These are phyloP conservation scores for Nycticryphes semicollaris DNA, from an alignment of 2,113 vertebrate genomes.

Conservation along the genomic window DNA sequence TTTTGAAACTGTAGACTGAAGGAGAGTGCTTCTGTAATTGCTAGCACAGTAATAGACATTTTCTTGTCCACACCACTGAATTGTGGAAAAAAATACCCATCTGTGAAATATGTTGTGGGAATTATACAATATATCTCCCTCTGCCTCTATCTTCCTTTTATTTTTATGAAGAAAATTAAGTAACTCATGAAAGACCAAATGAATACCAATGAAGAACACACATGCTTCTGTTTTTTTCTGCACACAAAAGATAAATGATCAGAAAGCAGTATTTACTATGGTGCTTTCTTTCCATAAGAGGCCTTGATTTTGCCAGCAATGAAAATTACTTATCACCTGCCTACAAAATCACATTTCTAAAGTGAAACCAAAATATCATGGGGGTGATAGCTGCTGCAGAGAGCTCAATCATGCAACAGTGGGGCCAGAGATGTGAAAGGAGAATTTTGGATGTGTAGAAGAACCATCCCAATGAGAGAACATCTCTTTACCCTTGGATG, in stretches of 20 bases:
- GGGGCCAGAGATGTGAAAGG: not conserved
- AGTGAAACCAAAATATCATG: not conserved
- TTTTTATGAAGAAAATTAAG: not conserved
- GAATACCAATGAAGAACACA: not conserved
- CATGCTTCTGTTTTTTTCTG: not conserved
- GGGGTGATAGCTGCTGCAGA: not conserved
- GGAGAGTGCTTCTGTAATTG: constrained; percentile 5
- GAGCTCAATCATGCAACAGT: not conserved
- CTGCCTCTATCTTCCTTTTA: not conserved
- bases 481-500: not conserved
- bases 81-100: not conserved
- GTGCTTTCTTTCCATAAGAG: not conserved
- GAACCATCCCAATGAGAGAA: not conserved
- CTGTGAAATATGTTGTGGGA: not conserved
- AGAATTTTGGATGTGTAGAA: not conserved
- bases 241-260: not conserved
- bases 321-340: constrained; percentile 10
- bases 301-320: constrained; percentile 37
- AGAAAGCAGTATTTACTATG: not conserved
- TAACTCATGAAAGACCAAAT: not conserved
- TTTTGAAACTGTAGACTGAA: constrained; percentile 19
- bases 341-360: not conserved
- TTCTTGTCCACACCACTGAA: not conserved
- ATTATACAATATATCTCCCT: not conserved
- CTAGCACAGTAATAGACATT: not conserved